Base-by-base conservation (phyloP, 2,888 invertebrate genomes). In the Muscina levida region DNA sequence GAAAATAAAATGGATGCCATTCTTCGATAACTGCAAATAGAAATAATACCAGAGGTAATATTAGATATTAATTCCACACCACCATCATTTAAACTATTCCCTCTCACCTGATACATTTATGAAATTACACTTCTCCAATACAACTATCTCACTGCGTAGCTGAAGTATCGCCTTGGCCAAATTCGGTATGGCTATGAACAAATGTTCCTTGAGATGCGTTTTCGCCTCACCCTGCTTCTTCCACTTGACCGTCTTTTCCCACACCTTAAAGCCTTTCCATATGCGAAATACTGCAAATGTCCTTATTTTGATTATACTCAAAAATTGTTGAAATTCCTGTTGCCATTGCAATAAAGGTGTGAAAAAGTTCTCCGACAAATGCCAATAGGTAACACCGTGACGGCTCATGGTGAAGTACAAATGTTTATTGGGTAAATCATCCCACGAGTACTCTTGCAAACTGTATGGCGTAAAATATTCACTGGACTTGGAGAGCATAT, bases 331-430 rank as follows among this genome's bases (percentile, higher is more conserved):
- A 86, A 96, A 97, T 87, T 97, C 97, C 77, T 93, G 93, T 87
- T 96, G 95, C 97, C 97, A 97, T 79, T 94, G 92, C 19, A 93
- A 92, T 5, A 97, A 91, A 10, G 94, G 93, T 0, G 96, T 96
- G 87, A 96, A 97, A 13, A 93, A 93, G 89, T 95, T 94, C 88
- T 96, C 96, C 72, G 93, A 93, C 13, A 92, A 88, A 70, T 91
- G 93, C 88, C 93, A 94, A 85, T 95, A 95, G n/a, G 96, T 94
- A 0, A 97, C 95, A 0, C 97, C 97, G 86, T 94, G 93, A 2
- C 93, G 91, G 83, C 97, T 96, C 84, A 97, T 94, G 0, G 97
- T 97, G 85, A 95, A 93, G 87, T 94, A 96, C 86, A 95, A 95
- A 15, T 91, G 92, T 86, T 92, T 93, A 85, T 95, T 93, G 22